A percentile compares a stretch with the other conserved stretches of the same genome.
phyloP scores from a whole-genome alignment of 2,797 vertebrate species.

The Gymnodraco acuticeps region DNA sequence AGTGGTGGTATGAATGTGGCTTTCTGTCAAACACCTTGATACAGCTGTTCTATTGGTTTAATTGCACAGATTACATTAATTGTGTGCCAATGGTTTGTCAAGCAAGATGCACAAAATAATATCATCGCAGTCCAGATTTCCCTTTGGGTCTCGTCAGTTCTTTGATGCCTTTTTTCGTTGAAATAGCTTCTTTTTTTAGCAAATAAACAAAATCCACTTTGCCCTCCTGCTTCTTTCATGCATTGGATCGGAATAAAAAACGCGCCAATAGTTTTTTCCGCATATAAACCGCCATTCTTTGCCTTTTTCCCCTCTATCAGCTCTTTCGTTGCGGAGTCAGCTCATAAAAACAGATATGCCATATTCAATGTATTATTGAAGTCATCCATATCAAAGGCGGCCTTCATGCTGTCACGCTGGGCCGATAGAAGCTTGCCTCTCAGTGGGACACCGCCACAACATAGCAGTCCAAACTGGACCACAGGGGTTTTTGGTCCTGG shows the following conservation, averaged over 20 bases:
- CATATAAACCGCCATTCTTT: not conserved
- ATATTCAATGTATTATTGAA: conserved; percentile 68
- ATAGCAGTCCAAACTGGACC: conserved; percentile 29
- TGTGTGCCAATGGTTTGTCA: not conserved
- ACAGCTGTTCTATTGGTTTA: not conserved
- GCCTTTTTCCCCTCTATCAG: not conserved
- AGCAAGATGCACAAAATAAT: not conserved
- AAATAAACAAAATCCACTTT: not conserved
- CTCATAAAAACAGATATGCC: conserved; percentile 44
- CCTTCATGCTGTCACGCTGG: conserved; percentile 47
- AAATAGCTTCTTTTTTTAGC: not conserved
- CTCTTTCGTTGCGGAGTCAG: conserved; percentile 8
- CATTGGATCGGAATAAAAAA: not conserved
- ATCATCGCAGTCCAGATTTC: not conserved
- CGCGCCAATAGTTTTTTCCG: not conserved
- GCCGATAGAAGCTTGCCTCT: conserved; percentile 48
- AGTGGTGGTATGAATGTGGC: no score
- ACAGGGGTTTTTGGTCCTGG: conserved; percentile 1
- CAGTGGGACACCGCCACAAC: conserved; percentile 35
- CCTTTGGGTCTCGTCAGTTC: not conserved
- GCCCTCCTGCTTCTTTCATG: not conserved
- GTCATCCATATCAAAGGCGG: conserved; percentile 58
- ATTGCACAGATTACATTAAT: conserved; percentile 9
- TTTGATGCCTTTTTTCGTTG: not conserved
- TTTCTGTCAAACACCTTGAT: no score